Percentiles rank a stretch among this genome's conserved stretches.
These are phyloP conservation scores for Benitochromis conjunctus DNA, from an alignment of 2,113 vertebrate genomes.

Conservation along the genomic window DNA sequence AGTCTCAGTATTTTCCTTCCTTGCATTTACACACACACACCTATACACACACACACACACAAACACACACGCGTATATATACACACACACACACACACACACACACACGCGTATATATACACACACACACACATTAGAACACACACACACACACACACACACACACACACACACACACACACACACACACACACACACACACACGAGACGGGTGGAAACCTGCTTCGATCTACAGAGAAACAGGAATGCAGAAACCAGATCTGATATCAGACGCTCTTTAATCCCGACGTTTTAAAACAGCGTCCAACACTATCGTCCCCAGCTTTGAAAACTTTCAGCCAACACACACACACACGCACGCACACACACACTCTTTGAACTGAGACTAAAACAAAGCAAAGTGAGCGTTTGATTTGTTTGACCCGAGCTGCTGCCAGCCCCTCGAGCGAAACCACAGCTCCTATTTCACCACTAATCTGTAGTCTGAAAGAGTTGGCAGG, in stretches of 20 bases:
- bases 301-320: neutral
- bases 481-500: slow-evolving; percentile 9
- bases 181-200: neutral
- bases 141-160: too few relatives aligned
- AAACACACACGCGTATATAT: too few relatives aligned
- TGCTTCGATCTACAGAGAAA: neutral
- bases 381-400: slow-evolving; percentile 18
- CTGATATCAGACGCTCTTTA: slow-evolving; percentile 18
- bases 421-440: slow-evolving; percentile 8
- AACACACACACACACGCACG: neutral
- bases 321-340: neutral
- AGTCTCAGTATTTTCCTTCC: too few relatives aligned
- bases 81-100: too few relatives aligned
- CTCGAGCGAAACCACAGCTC: slow-evolving; percentile 17
- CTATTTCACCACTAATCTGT: slow-evolving; percentile 37
- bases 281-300: neutral
- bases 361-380: neutral
- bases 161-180: neutral
- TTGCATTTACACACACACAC: too few relatives aligned
- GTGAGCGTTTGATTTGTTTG: slow-evolving; percentile 36
- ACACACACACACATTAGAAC: too few relatives aligned
- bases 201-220: neutral
- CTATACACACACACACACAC: too few relatives aligned
- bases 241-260: slow-evolving; percentile 11
- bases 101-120: too few relatives aligned